Evolutionary conservation across 2,113 vertebrate genomes (phyloP).

Genomic region (Sardina pilchardus): DNA sequence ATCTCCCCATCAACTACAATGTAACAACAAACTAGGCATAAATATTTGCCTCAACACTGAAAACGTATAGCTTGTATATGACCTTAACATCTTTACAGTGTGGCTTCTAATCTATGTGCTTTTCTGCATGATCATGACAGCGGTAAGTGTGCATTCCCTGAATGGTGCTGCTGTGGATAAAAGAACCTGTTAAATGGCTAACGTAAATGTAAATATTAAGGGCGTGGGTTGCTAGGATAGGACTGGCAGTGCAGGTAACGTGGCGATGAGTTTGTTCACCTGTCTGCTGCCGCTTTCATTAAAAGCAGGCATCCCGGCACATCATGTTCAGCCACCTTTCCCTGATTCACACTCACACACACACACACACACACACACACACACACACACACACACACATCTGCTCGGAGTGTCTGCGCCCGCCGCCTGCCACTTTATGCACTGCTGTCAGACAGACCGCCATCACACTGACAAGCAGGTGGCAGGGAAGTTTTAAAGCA

Average conservation of each 20-base stretch:
- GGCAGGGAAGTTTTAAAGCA: not conserved
- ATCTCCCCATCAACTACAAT: not conserved
- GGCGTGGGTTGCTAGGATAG: constrained; percentile 19
- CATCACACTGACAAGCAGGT: not conserved
- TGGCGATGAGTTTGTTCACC: constrained; percentile 15
- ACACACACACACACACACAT: not conserved
- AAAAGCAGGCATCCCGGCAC: constrained; percentile 14
- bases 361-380: not conserved
- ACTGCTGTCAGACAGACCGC: not conserved
- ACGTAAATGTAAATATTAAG: constrained; percentile 16
- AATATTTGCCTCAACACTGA: not conserved
- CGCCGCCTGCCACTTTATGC: not conserved
- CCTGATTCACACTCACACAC: not conserved
- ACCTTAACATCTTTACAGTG: not conserved
- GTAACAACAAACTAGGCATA: not conserved
- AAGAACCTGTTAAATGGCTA: not conserved
- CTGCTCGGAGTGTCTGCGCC: not conserved
- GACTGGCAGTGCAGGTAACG: not conserved
- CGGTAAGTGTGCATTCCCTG: not conserved
- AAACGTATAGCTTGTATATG: not conserved
- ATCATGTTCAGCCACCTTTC: constrained; percentile 14
- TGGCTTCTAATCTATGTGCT: not conserved
- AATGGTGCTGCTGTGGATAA: not conserved
- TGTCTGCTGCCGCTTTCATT: not conserved
- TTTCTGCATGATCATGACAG: not conserved